Conservation (phyloP, 1,140 invertebrate genomes). For the Paracyclopina nana region DNA sequence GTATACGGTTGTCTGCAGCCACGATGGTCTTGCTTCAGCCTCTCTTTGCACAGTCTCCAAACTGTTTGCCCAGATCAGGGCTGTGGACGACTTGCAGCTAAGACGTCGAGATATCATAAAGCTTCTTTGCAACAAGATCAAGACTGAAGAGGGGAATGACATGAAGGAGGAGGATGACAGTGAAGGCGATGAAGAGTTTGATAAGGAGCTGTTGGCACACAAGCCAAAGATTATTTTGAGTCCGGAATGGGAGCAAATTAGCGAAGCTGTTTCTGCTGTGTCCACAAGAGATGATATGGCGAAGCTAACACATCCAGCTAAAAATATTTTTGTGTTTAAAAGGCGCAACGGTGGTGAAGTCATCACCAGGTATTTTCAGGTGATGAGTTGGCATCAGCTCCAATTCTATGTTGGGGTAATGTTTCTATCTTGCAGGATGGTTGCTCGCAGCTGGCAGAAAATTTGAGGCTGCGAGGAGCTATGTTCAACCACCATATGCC, state of each 20-base stretch:
- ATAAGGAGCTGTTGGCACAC: not conserved
- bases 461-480: conserved; percentile 4
- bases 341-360: not conserved
- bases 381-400: no score
- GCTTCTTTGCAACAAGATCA: not conserved
- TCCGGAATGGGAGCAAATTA: not conserved
- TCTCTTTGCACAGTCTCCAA: not conserved
- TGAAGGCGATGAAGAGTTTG: conserved; percentile 7
- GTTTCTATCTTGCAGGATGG: no score
- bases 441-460: not conserved
- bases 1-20: not conserved
- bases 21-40: conserved; percentile 9
- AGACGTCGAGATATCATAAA: conserved; percentile 1
- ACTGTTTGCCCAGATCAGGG: conserved; percentile 8
- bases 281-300: not conserved
- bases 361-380: conserved; percentile 1
- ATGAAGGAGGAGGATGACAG: not conserved
- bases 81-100: conserved; percentile 1
- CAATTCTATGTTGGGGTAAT: no score
- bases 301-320: not conserved
- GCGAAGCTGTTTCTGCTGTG: not conserved
- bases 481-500: conserved; percentile 14
- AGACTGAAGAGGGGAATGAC: not conserved
- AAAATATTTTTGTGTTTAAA: not conserved
- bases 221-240: no score